Conservation (phyloP, 2,888 invertebrate species). For the Cheilosia impressa region DNA sequence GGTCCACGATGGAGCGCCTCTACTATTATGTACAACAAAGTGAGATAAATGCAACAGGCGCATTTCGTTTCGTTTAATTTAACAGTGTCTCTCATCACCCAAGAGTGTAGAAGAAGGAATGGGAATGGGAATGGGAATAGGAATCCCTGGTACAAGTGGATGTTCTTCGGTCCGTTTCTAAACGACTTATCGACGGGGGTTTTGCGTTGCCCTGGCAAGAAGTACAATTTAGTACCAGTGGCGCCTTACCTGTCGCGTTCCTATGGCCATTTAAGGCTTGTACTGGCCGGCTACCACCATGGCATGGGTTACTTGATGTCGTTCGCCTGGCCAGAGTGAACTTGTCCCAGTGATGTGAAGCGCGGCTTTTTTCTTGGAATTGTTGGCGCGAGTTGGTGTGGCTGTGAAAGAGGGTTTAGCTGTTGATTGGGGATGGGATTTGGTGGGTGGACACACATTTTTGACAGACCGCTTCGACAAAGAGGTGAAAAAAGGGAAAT, state of each 20-base stretch:
- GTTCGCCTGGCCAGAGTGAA: conserved; percentile 18
- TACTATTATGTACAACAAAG: conserved; percentile 16
- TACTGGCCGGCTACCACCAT: conserved; percentile 32
- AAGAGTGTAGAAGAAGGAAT: conserved; percentile 22
- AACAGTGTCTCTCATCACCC: conserved; percentile 40
- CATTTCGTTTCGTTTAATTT: conserved; percentile 20
- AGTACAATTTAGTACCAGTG: conserved; percentile 55
- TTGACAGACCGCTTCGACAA: too few relatives aligned
- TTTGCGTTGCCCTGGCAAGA: conserved; percentile 15
- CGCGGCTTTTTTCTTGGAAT: conserved; percentile 12
- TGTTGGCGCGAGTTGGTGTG: background rate
- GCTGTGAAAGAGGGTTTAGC: too few relatives aligned
- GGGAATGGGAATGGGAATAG: conserved; percentile 16
- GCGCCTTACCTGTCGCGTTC: conserved; percentile 73
- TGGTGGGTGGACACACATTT: too few relatives aligned
- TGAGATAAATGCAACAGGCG: conserved; percentile 54
- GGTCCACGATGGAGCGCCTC: conserved; percentile 17
- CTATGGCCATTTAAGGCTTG: conserved; percentile 70
- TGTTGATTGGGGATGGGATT: too few relatives aligned
- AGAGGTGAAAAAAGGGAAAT: too few relatives aligned
- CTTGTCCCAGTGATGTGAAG: background rate
- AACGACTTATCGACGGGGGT: conserved; percentile 28
- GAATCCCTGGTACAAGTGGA: conserved; percentile 35
- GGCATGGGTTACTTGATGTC: conserved; percentile 45
- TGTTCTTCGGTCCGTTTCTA: background rate